Evolutionary conservation across 2,113 vertebrate genomes (phyloP).

Genomic region (Hydrolagus affinis): DNA sequence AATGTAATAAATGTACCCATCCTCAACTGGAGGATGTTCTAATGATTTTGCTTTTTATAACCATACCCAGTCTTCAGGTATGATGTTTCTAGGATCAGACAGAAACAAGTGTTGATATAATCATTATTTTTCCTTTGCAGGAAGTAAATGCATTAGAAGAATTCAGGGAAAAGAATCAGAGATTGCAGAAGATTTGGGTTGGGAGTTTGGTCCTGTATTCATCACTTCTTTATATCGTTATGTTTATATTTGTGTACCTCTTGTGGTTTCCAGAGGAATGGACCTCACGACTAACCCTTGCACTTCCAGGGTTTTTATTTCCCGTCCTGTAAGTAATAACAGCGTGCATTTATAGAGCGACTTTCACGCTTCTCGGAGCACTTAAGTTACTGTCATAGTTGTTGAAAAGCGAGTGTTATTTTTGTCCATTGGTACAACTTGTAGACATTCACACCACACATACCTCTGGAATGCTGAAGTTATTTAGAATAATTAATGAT

Average conservation of each 20-base stretch:
- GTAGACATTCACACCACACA: neutral
- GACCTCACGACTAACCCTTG: constrained; percentile 72
- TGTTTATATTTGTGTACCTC: constrained; percentile 74
- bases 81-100: too few species aligned
- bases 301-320: constrained; percentile 80
- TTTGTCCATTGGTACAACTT: constrained; percentile 16
- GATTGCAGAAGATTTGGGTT: constrained; percentile 83
- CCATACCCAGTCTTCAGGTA: too few species aligned
- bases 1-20: too few species aligned
- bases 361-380: too few species aligned
- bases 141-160: constrained; percentile 83
- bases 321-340: constrained; percentile 81
- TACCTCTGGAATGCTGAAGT: neutral
- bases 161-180: constrained; percentile 87
- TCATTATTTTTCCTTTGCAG: constrained; percentile 53
- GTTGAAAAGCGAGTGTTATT: neutral
- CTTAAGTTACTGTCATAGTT: neutral
- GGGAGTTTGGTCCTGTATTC: constrained; percentile 86
- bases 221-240: constrained; percentile 70
- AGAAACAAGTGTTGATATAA: constrained; percentile 4
- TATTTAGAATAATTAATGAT: constrained; percentile 12
- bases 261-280: constrained; percentile 88
- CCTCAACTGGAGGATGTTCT: too few species aligned
- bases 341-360: too few species aligned
- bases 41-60: too few species aligned